phyloP scores from a whole-genome alignment of 2,888 invertebrate species.

The Isotomurus palustris region DNA sequence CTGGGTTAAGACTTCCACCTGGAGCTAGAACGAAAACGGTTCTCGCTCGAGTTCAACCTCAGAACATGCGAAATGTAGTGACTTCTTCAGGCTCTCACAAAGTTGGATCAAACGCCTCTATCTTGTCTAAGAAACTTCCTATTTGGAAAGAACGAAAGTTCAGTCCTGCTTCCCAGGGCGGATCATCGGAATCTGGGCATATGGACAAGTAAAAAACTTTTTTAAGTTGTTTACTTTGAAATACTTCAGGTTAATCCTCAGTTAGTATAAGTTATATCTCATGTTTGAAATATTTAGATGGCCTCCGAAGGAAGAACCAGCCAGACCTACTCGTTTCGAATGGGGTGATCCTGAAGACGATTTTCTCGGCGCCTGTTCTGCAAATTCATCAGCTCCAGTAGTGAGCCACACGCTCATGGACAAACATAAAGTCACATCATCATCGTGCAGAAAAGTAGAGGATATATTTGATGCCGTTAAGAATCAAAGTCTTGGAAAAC shows the following conservation, averaged over 20 bases:
- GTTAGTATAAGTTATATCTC: too few species aligned
- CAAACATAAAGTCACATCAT: conserved; percentile 51
- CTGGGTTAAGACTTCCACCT: conserved; percentile 34
- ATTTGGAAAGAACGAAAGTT: conserved; percentile 58
- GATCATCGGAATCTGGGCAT: conserved; percentile 30
- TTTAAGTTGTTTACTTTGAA: too few species aligned
- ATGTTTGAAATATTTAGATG: conserved; percentile 5
- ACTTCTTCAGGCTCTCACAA: too few species aligned
- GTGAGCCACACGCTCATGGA: conserved; percentile 37
- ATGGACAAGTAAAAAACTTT: conserved; percentile 26
- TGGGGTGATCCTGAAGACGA: conserved; percentile 64
- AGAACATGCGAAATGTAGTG: conserved; percentile 26
- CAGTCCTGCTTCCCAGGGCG: conserved; percentile 38
- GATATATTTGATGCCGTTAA: conserved; percentile 44
- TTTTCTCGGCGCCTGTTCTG: too few species aligned
- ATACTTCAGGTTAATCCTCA: too few species aligned
- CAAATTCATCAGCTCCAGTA: conserved; percentile 65
- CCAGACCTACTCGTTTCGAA: conserved; percentile 62
- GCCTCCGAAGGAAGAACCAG: conserved; percentile 51
- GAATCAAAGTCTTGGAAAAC: conserved; percentile 21
- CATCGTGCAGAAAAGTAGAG: conserved; percentile 30
- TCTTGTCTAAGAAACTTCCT: conserved; percentile 53
- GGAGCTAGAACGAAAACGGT: conserved; percentile 45
- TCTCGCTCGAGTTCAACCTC: conserved; percentile 41
- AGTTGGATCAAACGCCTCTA: neutral